These are phyloP conservation scores for Okapia johnstoni DNA, from an alignment of 2,113 vertebrate genomes.

Conservation along the genomic window DNA sequence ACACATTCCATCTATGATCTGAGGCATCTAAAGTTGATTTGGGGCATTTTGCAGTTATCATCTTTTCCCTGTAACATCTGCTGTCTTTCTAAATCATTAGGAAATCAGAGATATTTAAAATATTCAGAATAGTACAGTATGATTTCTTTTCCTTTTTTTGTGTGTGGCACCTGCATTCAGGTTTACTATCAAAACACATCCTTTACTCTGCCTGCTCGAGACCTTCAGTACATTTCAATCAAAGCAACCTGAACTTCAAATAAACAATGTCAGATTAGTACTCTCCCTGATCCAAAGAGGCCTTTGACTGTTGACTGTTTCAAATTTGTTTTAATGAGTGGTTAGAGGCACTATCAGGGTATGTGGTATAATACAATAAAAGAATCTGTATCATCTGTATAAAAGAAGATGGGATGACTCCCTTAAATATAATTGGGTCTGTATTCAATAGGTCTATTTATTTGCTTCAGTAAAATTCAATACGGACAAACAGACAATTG, in stretches of 20 bases:
- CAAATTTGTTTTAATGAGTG: slow-evolving; percentile 47
- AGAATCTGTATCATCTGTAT: background rate
- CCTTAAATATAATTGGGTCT: background rate
- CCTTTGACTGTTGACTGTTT: slow-evolving; percentile 19
- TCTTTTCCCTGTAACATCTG: background rate
- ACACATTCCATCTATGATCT: background rate
- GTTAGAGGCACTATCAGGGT: background rate
- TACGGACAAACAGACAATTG: background rate
- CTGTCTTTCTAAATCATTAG: background rate
- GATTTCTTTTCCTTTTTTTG: background rate
- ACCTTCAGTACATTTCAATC: background rate
- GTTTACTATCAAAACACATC: background rate
- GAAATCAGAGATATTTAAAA: background rate
- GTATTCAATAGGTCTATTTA: background rate
- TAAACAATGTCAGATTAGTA: background rate
- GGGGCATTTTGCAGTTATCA: background rate
- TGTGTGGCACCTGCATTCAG: background rate
- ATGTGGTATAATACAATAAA: background rate
- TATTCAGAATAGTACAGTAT: background rate
- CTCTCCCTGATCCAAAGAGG: background rate
- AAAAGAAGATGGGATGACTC: background rate
- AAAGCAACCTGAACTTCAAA: slow-evolving; percentile 12
- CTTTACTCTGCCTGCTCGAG: background rate
- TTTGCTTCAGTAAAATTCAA: slow-evolving; percentile 29
- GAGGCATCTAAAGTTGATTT: background rate